These are phyloP conservation scores for Poecile atricapillus DNA, from an alignment of 2,113 vertebrate genomes.

Conservation along the genomic window DNA sequence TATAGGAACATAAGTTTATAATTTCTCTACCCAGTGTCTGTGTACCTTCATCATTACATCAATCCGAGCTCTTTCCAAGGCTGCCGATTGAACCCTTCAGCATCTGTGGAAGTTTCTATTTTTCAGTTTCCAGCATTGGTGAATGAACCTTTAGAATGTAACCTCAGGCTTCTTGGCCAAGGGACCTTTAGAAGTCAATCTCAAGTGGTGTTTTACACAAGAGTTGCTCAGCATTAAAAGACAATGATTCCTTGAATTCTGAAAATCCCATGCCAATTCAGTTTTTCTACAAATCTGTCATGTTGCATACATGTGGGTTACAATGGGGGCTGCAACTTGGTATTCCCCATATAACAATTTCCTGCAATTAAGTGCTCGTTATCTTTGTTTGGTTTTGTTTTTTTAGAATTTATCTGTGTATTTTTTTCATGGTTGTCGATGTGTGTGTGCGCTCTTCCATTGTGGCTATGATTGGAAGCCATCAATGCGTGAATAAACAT, in stretches of 20 bases:
- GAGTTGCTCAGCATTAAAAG: background rate
- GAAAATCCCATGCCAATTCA: background rate
- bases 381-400: background rate
- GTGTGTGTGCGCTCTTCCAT: rapidly evolving
- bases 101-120: no score
- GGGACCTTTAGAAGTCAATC: background rate
- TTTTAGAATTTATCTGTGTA: background rate
- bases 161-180: background rate
- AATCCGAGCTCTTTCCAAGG: no score
- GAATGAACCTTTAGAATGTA: background rate
- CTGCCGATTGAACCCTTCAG: no score
- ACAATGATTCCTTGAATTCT: background rate
- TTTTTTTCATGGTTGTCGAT: background rate
- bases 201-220: background rate
- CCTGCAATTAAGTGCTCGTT: background rate
- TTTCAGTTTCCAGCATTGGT: no score
- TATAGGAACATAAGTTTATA: no score
- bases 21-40: no score
- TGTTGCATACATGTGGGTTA: background rate
- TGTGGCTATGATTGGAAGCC: background rate
- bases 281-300: background rate
- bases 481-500: background rate
- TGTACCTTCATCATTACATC: no score
- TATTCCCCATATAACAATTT: background rate
- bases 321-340: background rate